These are phyloP conservation scores for Papio anubis DNA, from an alignment of 2,113 vertebrate species.

Conservation along the genomic window DNA sequence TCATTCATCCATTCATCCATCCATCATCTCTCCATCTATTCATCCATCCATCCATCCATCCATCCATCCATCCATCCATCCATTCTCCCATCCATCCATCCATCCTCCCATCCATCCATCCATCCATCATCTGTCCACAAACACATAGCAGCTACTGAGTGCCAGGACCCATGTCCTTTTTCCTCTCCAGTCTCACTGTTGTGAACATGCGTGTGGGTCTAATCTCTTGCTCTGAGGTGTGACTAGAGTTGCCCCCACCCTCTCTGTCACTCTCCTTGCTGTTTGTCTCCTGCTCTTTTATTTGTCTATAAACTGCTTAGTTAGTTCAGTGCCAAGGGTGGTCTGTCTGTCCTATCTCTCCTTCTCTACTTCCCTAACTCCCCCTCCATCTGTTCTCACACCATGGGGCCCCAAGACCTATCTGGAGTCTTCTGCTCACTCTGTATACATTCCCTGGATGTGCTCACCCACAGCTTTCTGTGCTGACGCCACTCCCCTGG, in stretches of 20 bases:
- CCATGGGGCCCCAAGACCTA: neutral
- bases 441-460: neutral
- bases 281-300: neutral
- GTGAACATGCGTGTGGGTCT: neutral
- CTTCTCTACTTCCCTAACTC: neutral
- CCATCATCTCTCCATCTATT: neutral
- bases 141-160: neutral
- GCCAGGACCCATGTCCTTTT: neutral
- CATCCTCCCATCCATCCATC: no score
- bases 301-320: neutral
- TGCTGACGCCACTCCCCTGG: accelerated
- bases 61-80: no score
- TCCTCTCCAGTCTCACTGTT: accelerated
- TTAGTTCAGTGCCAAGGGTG: neutral
- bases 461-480: neutral
- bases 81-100: no score
- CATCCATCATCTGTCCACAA: neutral
- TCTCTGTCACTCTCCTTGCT: no score
- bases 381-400: neutral
- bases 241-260: no score
- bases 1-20: no score
- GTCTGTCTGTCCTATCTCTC: neutral
- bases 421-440: neutral
- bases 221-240: neutral
- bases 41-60: neutral